A percentile compares a stretch with the other conserved stretches of the same genome.
Conservation (phyloP, 2,888 invertebrate genomes). For the Cotesia congregata region DNA sequence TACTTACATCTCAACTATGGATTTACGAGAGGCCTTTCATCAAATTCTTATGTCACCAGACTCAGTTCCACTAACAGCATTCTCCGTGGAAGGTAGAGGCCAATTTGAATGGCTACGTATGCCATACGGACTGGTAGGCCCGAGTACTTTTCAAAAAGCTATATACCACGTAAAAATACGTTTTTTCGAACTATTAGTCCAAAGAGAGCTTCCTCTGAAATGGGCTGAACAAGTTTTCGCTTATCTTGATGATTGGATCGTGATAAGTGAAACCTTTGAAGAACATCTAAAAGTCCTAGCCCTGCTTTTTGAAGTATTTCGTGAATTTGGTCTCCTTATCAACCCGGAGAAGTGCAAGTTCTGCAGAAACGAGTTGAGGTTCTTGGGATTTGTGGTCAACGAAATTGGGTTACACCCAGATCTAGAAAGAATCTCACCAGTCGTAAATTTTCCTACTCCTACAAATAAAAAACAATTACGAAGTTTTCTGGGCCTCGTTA, state of each 20-base stretch:
- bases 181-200: slow-evolving; percentile 22
- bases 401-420: slow-evolving; percentile 42
- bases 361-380: slow-evolving; percentile 33
- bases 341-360: slow-evolving; percentile 39
- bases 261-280: no score
- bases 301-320: no score
- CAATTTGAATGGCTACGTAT: background rate
- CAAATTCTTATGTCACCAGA: slow-evolving; percentile 21
- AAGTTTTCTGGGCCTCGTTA: slow-evolving; percentile 42
- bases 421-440: slow-evolving; percentile 44
- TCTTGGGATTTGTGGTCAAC: slow-evolving; percentile 43
- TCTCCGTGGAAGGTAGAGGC: slow-evolving; percentile 40
- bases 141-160: slow-evolving; percentile 42
- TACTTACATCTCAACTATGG: background rate
- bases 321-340: slow-evolving; percentile 34
- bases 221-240: slow-evolving; percentile 27
- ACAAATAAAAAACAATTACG: slow-evolving; percentile 37
- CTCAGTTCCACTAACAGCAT: slow-evolving; percentile 32
- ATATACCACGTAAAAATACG: slow-evolving; percentile 39
- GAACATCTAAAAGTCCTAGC: no score
- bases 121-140: slow-evolving; percentile 27
- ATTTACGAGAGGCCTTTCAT: background rate
- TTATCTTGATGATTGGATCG: no score
- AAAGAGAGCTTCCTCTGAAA: slow-evolving; percentile 35
- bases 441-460: no score